A percentile compares a stretch with the other conserved stretches of the same genome.
Evolutionary conservation across 1,140 invertebrate species (phyloP).

Genomic region (Trichomalopsis sarcophagae): DNA sequence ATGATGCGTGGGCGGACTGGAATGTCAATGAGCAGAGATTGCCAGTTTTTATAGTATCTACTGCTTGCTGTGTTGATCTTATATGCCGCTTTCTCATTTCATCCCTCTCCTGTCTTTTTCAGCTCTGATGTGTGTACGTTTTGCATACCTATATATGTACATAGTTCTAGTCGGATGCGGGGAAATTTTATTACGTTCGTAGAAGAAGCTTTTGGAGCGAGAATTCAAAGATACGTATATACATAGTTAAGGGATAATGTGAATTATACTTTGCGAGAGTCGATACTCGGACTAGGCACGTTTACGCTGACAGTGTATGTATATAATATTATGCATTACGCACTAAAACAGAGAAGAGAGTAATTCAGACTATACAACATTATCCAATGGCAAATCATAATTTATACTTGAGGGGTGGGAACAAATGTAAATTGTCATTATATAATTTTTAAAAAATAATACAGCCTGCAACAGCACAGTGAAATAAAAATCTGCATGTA

Average conservation of each 20-base stretch:
- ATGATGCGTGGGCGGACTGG: constrained; percentile 83
- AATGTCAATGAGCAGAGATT: constrained; percentile 61
- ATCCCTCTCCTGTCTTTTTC: neutral
- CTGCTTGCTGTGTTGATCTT: neutral
- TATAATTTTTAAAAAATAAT: neutral
- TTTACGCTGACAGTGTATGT: neutral
- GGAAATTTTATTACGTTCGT: neutral
- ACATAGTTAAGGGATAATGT: neutral
- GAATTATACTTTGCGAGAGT: neutral
- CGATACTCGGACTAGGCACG: neutral
- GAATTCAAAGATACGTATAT: neutral
- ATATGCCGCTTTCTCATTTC: neutral
- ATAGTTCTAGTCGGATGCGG: no score
- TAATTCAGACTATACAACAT: neutral
- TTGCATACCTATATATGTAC: no score
- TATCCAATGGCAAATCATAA: neutral
- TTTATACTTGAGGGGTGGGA: neutral
- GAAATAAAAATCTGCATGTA: neutral
- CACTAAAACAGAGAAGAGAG: constrained; percentile 15
- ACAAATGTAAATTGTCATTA: neutral
- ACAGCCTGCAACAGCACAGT: neutral
- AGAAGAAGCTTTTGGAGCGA: neutral
- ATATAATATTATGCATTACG: neutral
- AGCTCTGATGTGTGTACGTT: neutral
- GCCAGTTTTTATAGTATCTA: neutral